Base-by-base conservation (phyloP, 2,888 invertebrate species). In the Barypeithes pellucidus region DNA sequence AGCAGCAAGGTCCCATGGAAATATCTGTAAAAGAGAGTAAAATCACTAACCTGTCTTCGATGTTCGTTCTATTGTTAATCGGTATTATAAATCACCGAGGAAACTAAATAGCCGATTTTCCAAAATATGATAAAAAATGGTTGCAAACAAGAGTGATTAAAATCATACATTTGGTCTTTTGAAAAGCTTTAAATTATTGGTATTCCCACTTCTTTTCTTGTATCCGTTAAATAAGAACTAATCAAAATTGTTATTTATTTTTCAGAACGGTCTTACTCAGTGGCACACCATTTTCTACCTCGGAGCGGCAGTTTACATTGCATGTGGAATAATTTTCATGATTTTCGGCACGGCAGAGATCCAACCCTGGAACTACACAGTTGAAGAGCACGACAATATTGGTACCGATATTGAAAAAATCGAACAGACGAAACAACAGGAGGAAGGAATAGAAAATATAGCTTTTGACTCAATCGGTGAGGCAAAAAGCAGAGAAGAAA, bases 261-360 rank as follows among this genome's bases (percentile, higher is more conserved):
- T 87, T n/a, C 83, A 94, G 93, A 94, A 93, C 77, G 92, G 93
- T n/a, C 88, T 94, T 66, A 87, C 89, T 20, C 91, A 94, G 83
- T 94, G 94, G 94, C 89, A 92, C 61, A 88, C 89, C 29, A 90
- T 94, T 62, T 94, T 94, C 82, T 88, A 91, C 79, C 91, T 93
- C 33, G 94, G 94, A 0, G 91, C 93, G 0, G 87, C 88, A 0
- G 88, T 92, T 0, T 94, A 94, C 81, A 90, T 91, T 14, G 88
- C 91, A 1, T 89, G 92, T 0, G 93, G 93, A 0, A 59, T 92
- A 2, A 86, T 93, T 71, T 94, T 92, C 84, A 90, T 91, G 81
- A 68, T 92, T 1, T 91, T 94, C 75, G 94, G 94, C 5, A 91
- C 91, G 0, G 92, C 90, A 0, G 89, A 91, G 67, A 90, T 91